Evolutionary conservation across 2,797 vertebrate genomes (phyloP), one percentile per base, ranked within the genome.

Genomic region (Carapus acus): DNA sequence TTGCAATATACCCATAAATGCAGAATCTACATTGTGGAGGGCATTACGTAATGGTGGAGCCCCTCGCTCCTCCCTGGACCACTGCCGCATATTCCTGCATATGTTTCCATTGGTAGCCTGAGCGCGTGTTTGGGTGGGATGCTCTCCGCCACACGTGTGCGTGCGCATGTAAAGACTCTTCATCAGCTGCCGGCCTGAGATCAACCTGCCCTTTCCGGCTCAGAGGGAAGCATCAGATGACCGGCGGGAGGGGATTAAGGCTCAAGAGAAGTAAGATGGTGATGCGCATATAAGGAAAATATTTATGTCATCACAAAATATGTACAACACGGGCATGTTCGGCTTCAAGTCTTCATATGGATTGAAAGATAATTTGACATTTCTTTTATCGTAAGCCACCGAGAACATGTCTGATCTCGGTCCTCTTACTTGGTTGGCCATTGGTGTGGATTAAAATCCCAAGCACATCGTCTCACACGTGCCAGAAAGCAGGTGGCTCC

Each of bases 31-130:
- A 6, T 6, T 33, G 12, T 7, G 12, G 14, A 54, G 38, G 47
- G 36, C 11, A 4, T 68, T 77, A 62, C 40, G 37, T 74, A 72
- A 74, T 62, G 19, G 48, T 54, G n/a, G 58, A n/a, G n/a, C n/a
- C n/a, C 49, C 47, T 17, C 24, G 21, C 31, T 49, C 27, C 36
- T 15, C 42, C 36, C 15, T 21, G n/a, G 16, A 49, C 41, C 23
- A 49, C 41, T 62, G 24, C 24, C 4, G 24, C 9, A 58, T 61
- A 58, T 73, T 54, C 69, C 17, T 58, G 43, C 44, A 63, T 62
- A 34, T 65, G 53, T 62, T 59, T 65, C n/a, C 18, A 24, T 67
- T 56, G 69, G 56, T 49, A 65, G 43, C 50, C 48, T 27, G 5
- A 45, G 8, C 36, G 39, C 56, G n/a, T 58, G 22, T 73, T 63